phyloP scores from a whole-genome alignment of 2,797 vertebrate genomes.

The Ptychadena robeensis region DNA sequence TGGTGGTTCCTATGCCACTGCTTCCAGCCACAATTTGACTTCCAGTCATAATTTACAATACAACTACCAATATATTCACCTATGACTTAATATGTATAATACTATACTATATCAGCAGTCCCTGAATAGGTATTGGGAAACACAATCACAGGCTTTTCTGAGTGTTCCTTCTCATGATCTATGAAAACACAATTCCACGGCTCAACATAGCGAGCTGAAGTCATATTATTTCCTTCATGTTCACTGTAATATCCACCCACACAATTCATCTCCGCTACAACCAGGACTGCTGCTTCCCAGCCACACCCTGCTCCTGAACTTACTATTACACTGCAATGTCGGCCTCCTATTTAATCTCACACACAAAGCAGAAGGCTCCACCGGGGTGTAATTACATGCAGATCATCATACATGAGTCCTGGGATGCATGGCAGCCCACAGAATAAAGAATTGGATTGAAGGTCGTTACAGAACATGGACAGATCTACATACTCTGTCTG shows the following conservation, averaged over 20 bases:
- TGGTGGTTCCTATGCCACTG: too few species aligned
- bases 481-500: neutral
- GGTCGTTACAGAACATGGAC: neutral
- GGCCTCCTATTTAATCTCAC: conserved; percentile 30
- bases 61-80: too few species aligned
- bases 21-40: too few species aligned
- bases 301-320: conserved; percentile 21
- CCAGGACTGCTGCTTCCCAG: neutral
- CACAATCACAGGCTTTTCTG: neutral
- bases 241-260: conserved; percentile 16
- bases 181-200: neutral
- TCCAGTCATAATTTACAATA: too few species aligned
- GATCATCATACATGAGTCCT: neutral
- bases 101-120: too few species aligned
- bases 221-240: conserved; percentile 25
- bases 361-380: conserved; percentile 15
- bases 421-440: neutral
- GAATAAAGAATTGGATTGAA: neutral
- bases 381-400: conserved; percentile 9
- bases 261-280: neutral
- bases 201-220: neutral
- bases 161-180: neutral
- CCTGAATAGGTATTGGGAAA: neutral
- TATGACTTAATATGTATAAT: neutral
- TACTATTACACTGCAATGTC: conserved; percentile 15